Conservation (phyloP, 2,797 vertebrate genomes). For the Tapirus indicus region DNA sequence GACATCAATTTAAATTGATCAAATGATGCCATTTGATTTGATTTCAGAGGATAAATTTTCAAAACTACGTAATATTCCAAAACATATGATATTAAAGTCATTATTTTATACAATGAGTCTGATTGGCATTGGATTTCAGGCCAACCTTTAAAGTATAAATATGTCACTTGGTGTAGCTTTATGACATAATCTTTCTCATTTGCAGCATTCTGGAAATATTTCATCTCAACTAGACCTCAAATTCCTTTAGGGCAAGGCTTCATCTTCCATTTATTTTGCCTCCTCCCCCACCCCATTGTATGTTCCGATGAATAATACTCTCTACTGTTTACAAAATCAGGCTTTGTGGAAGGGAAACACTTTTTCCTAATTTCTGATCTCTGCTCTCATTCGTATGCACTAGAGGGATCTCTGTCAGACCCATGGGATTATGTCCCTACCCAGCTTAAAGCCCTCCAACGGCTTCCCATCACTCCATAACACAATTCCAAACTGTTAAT, state of each 20-base stretch:
- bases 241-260: background rate
- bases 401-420: background rate
- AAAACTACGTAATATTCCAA: conserved; percentile 27
- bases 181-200: conserved; percentile 1
- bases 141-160: background rate
- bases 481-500: background rate
- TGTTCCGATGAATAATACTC: background rate
- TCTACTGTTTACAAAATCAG: background rate
- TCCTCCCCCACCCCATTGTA: background rate
- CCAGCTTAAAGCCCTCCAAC: background rate
- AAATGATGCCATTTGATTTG: background rate
- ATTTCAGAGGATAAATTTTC: background rate
- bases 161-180: background rate
- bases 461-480: background rate
- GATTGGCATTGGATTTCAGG: background rate
- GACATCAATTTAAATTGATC: background rate
- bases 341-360: background rate
- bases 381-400: background rate
- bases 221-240: conserved; percentile 31
- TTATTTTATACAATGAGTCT: background rate
- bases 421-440: background rate
- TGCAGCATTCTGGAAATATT: background rate
- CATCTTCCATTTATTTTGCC: background rate
- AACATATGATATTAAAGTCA: background rate
- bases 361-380: background rate